Conservation (phyloP, 2,113 vertebrate species). For the Canis aureus region DNA sequence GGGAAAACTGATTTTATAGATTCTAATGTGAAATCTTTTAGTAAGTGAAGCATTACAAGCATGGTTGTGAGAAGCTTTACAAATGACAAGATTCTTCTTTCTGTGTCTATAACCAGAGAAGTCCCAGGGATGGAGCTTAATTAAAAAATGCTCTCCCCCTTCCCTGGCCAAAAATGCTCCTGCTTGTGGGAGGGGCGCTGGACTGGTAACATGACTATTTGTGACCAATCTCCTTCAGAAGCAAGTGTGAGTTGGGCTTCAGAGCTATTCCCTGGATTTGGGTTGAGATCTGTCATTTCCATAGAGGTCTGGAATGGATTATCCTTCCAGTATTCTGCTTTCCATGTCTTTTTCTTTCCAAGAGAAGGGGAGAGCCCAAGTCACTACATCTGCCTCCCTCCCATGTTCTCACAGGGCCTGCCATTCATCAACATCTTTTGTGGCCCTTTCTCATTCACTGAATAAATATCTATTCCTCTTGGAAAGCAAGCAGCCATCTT, state of each 20-base stretch:
- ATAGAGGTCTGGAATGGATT: neutral
- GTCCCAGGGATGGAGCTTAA: neutral
- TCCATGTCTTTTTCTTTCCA: neutral
- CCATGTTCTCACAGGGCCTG: neutral
- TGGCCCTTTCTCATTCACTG: neutral
- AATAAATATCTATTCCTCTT: neutral
- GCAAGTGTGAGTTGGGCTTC: neutral
- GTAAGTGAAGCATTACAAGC: neutral
- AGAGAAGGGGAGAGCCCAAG: neutral
- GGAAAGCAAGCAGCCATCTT: neutral
- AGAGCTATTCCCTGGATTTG: neutral
- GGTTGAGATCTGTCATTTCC: neutral
- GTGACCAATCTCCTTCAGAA: neutral
- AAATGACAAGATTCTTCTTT: neutral
- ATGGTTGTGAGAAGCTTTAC: neutral
- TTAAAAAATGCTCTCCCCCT: neutral
- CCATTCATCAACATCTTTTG: neutral
- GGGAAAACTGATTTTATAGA: constrained; percentile 5
- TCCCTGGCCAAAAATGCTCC: neutral
- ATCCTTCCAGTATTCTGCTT: neutral
- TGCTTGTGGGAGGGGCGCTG: neutral
- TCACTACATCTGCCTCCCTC: neutral
- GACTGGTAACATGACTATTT: fast-evolving
- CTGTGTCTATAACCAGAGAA: neutral
- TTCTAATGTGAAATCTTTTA: neutral